Evolutionary conservation across 2,888 invertebrate genomes (phyloP), one percentile per base, ranked within the genome.

Genomic region (Cremastinae sp.): DNA sequence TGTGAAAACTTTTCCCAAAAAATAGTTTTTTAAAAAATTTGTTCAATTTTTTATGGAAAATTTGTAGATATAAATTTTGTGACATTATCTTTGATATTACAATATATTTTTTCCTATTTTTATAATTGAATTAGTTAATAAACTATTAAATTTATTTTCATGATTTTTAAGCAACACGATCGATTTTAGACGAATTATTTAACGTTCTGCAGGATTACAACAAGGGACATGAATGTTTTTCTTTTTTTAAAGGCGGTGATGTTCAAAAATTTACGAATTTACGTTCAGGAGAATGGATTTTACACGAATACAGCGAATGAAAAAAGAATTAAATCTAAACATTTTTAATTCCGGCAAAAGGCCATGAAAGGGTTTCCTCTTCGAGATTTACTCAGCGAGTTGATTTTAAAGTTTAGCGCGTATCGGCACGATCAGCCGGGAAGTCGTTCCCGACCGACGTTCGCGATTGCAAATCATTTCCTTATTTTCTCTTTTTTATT

Each of bases 401-500:
- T 55, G 28, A 59, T 74, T 78, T 80, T 83, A 79, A 82, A 85
- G 72, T 79, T 85, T 85, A 85, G 80, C 79, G 83, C 86, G 86
- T 68, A 85, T 81, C 82, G 78, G 78, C 70, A 79, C 82, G 83
- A 83, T 83, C 82, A 70, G 68, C 41, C 39, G 80, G 68, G 65
- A 43, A 62, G 69, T 28, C 22, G 64, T 55, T 65, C 74, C 74
- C 78, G 74, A 75, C 78, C 81, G 81, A 82, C 82, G 79, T 80
- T 61, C 80, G 76, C 81, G 81, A 85, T 87, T 87, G 85, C 86
- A 84, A 84, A 86, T 87, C 85, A 87, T 83, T 14, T 16, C 66
- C 64, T 70, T 58, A 61, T 45, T 45, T 56, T 37, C 68, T 9
- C 55, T 59, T 74, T 56, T 22, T 51, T 72, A 28, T 62, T 74